Evolutionary conservation across 2,797 vertebrate genomes (phyloP), one percentile per base, ranked within the genome.

Genomic region (Sphenopsis melanotis): DNA sequence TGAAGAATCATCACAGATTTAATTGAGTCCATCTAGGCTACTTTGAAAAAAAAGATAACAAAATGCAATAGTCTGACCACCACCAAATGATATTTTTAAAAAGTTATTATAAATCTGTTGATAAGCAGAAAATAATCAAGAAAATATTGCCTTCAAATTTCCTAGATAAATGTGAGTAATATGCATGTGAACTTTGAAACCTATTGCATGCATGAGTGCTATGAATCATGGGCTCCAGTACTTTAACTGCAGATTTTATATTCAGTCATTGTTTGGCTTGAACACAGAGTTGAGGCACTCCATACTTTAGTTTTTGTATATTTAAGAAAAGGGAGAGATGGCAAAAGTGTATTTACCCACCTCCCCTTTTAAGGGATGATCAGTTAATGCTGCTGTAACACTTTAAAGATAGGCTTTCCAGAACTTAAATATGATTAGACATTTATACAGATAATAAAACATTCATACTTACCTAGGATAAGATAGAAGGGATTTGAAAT

Each of bases 401-500:
- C 82, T 93, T 92, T 91, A 90, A 94, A 96, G 92, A 81, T 72
- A 70, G 82, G 46, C 49, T 92, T 92, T 83, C 87, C 87, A 91
- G 72, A 94, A 85, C 72, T 88, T 79, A 90, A 83, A 86, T 82
- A 69, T n/a, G 79, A 79, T 93, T 79, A 84, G 80, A 47, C 83
- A 41, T 88, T 92, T 86, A 86, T 90, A 36, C 66, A 92, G 89
- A 81, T 83, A 92, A 92, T 91, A 89, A 95, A 97, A 37, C 82
- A 93, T 71, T 50, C 60, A 49, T 92, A 30, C 55, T 83, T 93
- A 77, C 68, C 42, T 68, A 83, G 84, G 76, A 89, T 92, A 92
- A 96, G 91, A 97, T 91, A 86, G 7, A 20, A 32, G 30, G 74
- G 69, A 88, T 91, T 96, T 95, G 70, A 93, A 86, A 91, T 91